Evolutionary conservation across 2,113 vertebrate species (phyloP).

Genomic region (Sinocyclocheilus anshuiensis): DNA sequence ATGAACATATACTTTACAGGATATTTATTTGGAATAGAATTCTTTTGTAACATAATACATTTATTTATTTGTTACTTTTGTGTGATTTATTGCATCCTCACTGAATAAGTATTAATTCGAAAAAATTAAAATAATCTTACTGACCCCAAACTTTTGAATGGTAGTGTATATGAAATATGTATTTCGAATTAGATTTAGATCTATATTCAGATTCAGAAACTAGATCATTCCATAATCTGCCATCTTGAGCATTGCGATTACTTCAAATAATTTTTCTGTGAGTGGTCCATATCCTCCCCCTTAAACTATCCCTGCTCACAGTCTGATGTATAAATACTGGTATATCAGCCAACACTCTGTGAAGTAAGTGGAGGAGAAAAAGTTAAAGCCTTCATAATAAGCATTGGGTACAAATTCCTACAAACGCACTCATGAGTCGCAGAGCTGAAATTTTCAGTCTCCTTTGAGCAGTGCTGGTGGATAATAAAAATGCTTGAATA

Average conservation of each 20-base stretch:
- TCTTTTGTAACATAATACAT: not conserved
- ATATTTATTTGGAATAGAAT: not conserved
- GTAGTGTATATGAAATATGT: not conserved
- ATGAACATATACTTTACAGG: not conserved
- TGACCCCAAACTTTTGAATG: not conserved
- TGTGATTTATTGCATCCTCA: not conserved
- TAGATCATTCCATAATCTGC: too few species aligned
- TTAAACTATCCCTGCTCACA: not conserved
- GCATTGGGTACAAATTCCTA: not conserved
- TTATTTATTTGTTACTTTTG: not conserved
- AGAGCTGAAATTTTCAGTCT: not conserved
- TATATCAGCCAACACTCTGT: not conserved
- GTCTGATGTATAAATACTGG: not conserved
- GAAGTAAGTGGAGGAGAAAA: not conserved
- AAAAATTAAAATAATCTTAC: not conserved
- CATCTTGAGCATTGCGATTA: not conserved
- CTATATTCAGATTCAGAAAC: not conserved
- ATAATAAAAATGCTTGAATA: slow-evolving; percentile 39
- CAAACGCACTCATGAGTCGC: not conserved
- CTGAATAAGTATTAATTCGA: not conserved
- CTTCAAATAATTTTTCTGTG: not conserved
- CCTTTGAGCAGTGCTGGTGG: slow-evolving; percentile 3
- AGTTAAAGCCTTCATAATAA: slow-evolving; percentile 13
- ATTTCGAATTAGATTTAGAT: not conserved
- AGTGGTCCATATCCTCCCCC: too few species aligned